Conservation (phyloP, 2,888 invertebrate species). For the Meandrusa payeni region DNA sequence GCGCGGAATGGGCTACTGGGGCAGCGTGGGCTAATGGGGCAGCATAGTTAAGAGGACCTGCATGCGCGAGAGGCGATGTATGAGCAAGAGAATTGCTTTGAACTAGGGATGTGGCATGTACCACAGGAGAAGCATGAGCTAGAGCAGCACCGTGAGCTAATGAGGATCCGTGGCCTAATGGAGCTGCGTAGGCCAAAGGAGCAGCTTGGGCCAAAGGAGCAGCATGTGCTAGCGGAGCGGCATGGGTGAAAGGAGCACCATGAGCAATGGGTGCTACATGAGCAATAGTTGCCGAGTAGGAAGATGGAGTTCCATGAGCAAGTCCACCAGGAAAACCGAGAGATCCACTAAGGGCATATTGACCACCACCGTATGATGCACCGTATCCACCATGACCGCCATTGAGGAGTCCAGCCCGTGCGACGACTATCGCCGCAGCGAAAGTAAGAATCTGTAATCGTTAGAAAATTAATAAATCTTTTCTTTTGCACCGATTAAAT, state of each 20-base stretch:
- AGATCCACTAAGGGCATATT: constrained; percentile 15
- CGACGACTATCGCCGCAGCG: constrained; percentile 60
- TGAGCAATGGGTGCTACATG: constrained; percentile 21
- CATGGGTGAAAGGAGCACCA: constrained; percentile 21
- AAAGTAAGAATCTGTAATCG: constrained; percentile 58
- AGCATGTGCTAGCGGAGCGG: constrained; percentile 26
- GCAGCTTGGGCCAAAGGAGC: constrained; percentile 36
- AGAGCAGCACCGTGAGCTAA: constrained; percentile 36
- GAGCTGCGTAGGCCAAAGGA: constrained; percentile 32
- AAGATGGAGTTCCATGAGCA: constrained; percentile 23
- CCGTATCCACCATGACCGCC: constrained; percentile 39
- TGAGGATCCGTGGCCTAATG: constrained; percentile 35
- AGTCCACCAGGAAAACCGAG: constrained; percentile 20
- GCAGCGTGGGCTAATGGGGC: constrained; percentile 28
- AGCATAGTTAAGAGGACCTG: constrained; percentile 21
- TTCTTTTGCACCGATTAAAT: constrained; percentile 14
- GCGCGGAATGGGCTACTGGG: constrained; percentile 34
- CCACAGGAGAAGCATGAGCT: constrained; percentile 33
- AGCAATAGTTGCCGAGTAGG: constrained; percentile 24
- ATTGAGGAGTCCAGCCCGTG: constrained; percentile 72
- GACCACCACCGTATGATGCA: constrained; percentile 32
- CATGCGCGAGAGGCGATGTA: constrained; percentile 22
- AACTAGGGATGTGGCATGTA: constrained; percentile 38
- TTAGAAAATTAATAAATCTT: constrained; percentile 5
- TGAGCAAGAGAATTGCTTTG: constrained; percentile 28